Percentiles rank a stretch among this genome's conserved stretches.
Evolutionary conservation across 2,797 vertebrate species (phyloP).

Genomic region (Enteromius unitaeniatus): DNA sequence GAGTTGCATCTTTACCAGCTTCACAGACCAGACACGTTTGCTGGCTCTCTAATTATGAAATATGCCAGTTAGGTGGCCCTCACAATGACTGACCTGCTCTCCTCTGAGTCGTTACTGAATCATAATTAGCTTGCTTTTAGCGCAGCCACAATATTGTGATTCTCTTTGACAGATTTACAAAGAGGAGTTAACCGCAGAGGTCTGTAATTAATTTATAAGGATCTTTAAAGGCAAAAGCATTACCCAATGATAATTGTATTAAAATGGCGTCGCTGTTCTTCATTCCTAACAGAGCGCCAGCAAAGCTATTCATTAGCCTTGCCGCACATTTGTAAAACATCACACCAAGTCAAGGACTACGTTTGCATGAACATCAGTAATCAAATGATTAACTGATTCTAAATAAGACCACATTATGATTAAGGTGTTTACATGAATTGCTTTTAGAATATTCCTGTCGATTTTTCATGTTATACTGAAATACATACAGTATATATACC

Average conservation of each 20-base stretch:
- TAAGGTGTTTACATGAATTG: neutral
- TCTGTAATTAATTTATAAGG: conserved; percentile 39
- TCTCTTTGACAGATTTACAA: conserved; percentile 44
- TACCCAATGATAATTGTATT: conserved; percentile 42
- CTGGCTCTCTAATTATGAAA: conserved; percentile 69
- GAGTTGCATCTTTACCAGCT: conserved; percentile 34
- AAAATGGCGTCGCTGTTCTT: conserved; percentile 30
- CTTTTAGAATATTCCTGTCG: neutral
- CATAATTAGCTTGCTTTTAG: conserved; percentile 67
- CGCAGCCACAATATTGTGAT: conserved; percentile 50
- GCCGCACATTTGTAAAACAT: conserved; percentile 27
- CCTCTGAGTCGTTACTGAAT: conserved; percentile 67
- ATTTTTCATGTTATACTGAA: neutral
- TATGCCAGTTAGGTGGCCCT: conserved; percentile 68
- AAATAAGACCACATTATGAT: neutral
- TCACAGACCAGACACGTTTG: conserved; percentile 26
- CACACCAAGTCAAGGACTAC: conserved; percentile 1
- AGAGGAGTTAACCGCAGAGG: conserved; percentile 26
- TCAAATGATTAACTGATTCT: neutral
- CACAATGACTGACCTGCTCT: conserved; percentile 66
- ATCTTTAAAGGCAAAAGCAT: conserved; percentile 43
- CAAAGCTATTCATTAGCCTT: conserved; percentile 31
- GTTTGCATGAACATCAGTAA: neutral
- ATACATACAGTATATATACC: neutral
- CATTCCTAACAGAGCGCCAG: conserved; percentile 20